Evolutionary conservation across 2,113 vertebrate species (phyloP).

Genomic region (Hypanus sabinus): DNA sequence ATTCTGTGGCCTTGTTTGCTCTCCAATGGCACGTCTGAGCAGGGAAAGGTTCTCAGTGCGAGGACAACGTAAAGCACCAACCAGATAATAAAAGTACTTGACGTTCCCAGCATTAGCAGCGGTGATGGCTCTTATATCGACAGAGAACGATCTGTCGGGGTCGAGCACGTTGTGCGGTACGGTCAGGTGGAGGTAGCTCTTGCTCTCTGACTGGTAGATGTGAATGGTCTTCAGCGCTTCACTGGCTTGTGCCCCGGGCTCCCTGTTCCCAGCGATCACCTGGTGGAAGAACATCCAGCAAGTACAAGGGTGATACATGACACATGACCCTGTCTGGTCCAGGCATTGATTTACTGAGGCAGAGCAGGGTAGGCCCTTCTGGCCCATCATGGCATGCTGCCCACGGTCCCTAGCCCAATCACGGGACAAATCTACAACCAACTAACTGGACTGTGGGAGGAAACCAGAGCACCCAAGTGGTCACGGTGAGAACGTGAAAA

Average conservation of each 20-base stretch:
- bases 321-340: too few species aligned
- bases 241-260: not conserved
- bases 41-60: not conserved
- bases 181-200: slow-evolving; percentile 50
- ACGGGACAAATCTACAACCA: too few species aligned
- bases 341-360: too few species aligned
- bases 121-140: slow-evolving; percentile 46
- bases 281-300: not conserved
- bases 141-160: slow-evolving; percentile 44
- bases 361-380: too few species aligned
- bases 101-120: not conserved
- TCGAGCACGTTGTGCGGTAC: slow-evolving; percentile 41
- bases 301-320: too few species aligned
- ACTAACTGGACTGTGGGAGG: too few species aligned
- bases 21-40: rapidly evolving
- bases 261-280: not conserved
- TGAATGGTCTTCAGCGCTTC: not conserved
- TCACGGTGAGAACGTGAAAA: too few species aligned
- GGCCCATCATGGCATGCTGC: too few species aligned
- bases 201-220: slow-evolving; percentile 42
- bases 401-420: too few species aligned
- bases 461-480: too few species aligned
- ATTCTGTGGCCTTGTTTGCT: too few species aligned
- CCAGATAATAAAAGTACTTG: slow-evolving; percentile 66
- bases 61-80: slow-evolving; percentile 40